Evolutionary conservation across 1,140 invertebrate genomes (phyloP).

Genomic region (Ostrea edulis): DNA sequence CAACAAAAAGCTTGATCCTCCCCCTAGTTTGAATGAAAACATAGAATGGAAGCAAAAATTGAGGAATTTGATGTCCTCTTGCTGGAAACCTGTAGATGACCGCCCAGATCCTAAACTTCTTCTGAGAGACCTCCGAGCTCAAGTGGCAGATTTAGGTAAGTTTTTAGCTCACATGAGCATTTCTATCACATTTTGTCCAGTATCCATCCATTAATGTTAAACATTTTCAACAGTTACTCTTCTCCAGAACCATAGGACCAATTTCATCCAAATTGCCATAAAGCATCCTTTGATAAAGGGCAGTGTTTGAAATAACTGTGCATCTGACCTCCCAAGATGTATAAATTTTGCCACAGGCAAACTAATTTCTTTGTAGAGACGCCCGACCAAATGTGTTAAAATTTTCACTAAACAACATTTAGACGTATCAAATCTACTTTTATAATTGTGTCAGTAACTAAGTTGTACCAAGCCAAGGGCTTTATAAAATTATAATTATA

Average conservation of each 20-base stretch:
- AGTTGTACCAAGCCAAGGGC: too few relatives aligned
- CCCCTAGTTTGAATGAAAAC: not conserved
- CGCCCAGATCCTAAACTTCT: slow-evolving; percentile 27
- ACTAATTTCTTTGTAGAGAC: too few relatives aligned
- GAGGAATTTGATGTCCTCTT: not conserved
- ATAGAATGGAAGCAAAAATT: not conserved
- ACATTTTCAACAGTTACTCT: not conserved
- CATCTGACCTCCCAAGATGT: too few relatives aligned
- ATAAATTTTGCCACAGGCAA: too few relatives aligned
- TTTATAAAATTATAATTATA: too few relatives aligned
- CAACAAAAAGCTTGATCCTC: slow-evolving; percentile 10
- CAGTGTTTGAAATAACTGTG: too few relatives aligned
- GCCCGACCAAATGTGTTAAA: too few relatives aligned
- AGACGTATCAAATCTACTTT: too few relatives aligned
- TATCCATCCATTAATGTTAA: too few relatives aligned
- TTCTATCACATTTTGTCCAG: not conserved
- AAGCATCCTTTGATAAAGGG: not conserved
- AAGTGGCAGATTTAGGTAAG: slow-evolving; percentile 40
- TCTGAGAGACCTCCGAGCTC: slow-evolving; percentile 26
- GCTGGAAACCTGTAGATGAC: slow-evolving; percentile 15
- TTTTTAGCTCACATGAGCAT: not conserved
- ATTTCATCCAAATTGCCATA: too few relatives aligned
- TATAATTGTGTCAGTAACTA: too few relatives aligned
- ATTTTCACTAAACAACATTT: too few relatives aligned
- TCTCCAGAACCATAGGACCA: not conserved